Evolutionary conservation across 2,888 invertebrate genomes (phyloP).

Genomic region (Gibbula magus): DNA sequence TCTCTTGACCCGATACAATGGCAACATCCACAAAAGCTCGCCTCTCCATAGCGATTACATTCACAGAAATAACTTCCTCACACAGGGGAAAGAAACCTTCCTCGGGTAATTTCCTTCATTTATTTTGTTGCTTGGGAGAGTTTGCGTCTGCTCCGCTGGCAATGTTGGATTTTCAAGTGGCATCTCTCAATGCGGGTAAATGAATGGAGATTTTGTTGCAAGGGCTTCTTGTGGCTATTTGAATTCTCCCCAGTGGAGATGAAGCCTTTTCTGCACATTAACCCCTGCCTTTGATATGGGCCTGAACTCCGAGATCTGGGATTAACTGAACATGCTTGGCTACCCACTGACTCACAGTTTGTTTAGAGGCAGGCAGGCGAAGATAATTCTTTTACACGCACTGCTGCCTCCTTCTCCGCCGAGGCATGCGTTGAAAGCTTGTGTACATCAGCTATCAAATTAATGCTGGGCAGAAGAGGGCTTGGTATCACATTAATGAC

Average conservation of each 20-base stretch:
- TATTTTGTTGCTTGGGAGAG: constrained; percentile 14
- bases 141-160: constrained; percentile 6
- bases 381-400: constrained; percentile 2
- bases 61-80: constrained; percentile 16
- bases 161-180: neutral
- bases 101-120: constrained; percentile 16
- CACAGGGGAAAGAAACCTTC: constrained; percentile 15
- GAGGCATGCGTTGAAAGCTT: neutral
- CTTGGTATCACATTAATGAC: neutral
- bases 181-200: neutral
- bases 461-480: neutral
- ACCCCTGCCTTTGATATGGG: constrained; percentile 1
- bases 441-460: constrained; percentile 22
- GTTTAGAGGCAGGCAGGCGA: constrained; percentile 2
- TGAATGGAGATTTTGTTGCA: constrained; percentile 15
- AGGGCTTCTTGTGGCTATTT: constrained; percentile 11
- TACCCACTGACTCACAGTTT: constrained; percentile 19
- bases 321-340: neutral
- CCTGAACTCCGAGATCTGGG: constrained; percentile 2
- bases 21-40: neutral
- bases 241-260: constrained; percentile 1
- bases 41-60: constrained; percentile 8
- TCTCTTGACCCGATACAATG: constrained; percentile 16
- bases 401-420: neutral
- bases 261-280: constrained; percentile 18